A percentile compares a stretch with the other conserved stretches of the same genome.
phyloP scores from a whole-genome alignment of 2,113 vertebrate genomes.

The Lepisosteus osseus region DNA sequence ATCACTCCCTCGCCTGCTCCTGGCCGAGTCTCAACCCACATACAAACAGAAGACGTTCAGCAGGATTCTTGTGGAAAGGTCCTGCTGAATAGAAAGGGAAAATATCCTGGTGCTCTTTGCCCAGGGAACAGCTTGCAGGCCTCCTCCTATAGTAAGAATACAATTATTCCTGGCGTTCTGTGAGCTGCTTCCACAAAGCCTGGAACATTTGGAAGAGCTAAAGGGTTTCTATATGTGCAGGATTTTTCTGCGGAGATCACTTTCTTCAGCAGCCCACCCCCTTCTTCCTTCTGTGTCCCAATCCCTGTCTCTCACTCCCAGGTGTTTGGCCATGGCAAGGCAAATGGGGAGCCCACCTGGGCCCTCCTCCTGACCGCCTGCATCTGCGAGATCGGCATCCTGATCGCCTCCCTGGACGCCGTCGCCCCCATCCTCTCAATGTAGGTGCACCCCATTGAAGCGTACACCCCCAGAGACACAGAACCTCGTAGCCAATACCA shows the following conservation, averaged over 20 bases:
- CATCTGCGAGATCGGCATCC: slow-evolving; percentile 96
- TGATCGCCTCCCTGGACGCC: slow-evolving; percentile 91
- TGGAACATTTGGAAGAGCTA: too few relatives aligned
- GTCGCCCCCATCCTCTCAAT: slow-evolving; percentile 98
- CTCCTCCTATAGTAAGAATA: too few relatives aligned
- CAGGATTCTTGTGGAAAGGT: too few relatives aligned
- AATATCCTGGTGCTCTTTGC: too few relatives aligned
- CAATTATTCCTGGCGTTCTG: too few relatives aligned
- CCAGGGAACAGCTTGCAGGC: too few relatives aligned
- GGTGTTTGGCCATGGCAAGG: slow-evolving; percentile 96
- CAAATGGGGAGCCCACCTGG: slow-evolving; percentile 96
- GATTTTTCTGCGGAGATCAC: not conserved
- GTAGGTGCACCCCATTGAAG: slow-evolving; percentile 57
- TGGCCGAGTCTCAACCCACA: too few relatives aligned
- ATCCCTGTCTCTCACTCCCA: slow-evolving; percentile 37
- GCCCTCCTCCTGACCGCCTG: slow-evolving; percentile 90
- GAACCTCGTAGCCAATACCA: not conserved
- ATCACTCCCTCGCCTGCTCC: too few relatives aligned
- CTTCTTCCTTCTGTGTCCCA: slow-evolving; percentile 23
- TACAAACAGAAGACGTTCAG: too few relatives aligned
- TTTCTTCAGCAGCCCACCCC: not conserved
- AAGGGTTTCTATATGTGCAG: too few relatives aligned
- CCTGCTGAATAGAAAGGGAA: too few relatives aligned
- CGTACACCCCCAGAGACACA: not conserved
- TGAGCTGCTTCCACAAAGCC: too few relatives aligned